Percentiles rank a stretch among this genome's conserved stretches.
phyloP scores from a whole-genome alignment of 2,113 vertebrate genomes.

The Oenanthe oenanthe region DNA sequence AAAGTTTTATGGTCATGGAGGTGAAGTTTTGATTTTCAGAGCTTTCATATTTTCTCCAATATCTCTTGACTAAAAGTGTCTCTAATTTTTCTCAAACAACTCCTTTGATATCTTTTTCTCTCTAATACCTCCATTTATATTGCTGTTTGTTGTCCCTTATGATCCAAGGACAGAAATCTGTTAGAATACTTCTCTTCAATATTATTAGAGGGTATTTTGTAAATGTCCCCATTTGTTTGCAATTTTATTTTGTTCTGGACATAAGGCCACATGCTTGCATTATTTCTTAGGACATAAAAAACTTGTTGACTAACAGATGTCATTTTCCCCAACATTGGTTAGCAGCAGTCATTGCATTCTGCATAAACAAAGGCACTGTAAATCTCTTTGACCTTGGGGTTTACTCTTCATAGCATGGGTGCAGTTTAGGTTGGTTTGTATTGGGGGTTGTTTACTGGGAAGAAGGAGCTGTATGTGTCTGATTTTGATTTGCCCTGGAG shows the following conservation, averaged over 20 bases:
- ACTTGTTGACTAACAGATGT: not conserved
- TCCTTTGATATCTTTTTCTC: not conserved
- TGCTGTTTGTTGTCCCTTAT: not conserved
- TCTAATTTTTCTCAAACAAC: not conserved
- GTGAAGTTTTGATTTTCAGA: not conserved
- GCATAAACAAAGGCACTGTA: not conserved
- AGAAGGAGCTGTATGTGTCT: not conserved
- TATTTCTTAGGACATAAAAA: slow-evolving; percentile 6
- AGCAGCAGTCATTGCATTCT: not conserved
- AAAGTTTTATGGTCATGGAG: not conserved
- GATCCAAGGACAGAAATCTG: not conserved
- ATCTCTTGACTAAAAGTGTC: not conserved
- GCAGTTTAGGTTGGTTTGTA: not conserved
- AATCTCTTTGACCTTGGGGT: not conserved
- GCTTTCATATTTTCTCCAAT: not conserved
- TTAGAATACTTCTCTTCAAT: not conserved
- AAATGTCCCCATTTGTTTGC: not conserved
- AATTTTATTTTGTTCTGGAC: not conserved
- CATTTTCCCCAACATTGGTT: not conserved
- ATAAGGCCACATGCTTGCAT: not conserved
- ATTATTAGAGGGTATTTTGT: not conserved
- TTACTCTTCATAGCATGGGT: not conserved
- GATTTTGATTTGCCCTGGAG: not conserved
- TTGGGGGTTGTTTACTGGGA: not conserved
- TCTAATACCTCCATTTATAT: not conserved